Evolutionary conservation across 2,888 invertebrate species (phyloP).

Genomic region (Diarsia mendica): DNA sequence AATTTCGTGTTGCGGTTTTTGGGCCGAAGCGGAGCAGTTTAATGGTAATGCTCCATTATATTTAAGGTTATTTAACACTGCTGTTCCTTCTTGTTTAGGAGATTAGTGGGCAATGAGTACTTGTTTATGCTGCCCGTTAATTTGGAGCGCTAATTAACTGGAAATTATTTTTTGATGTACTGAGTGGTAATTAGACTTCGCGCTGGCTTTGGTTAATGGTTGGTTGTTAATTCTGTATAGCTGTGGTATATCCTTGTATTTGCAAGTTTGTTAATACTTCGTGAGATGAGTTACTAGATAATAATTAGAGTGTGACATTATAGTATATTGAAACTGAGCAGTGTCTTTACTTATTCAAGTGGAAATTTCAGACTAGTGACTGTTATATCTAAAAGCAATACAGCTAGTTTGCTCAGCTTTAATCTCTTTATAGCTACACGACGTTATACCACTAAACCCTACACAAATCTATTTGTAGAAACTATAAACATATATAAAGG

Average conservation of each 20-base stretch:
- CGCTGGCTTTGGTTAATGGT: conserved; percentile 28
- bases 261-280: not conserved
- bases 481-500: conserved; percentile 35
- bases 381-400: not conserved
- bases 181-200: conserved; percentile 28
- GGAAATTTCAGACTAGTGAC: not conserved
- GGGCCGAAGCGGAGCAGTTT: conserved; percentile 70
- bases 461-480: conserved; percentile 23
- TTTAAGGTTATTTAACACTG: conserved; percentile 65
- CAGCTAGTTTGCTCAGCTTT: not conserved
- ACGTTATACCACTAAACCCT: not conserved
- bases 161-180: conserved; percentile 52
- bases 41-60: conserved; percentile 67
- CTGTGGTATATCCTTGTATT: not conserved
- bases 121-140: conserved; percentile 55
- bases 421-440: not conserved
- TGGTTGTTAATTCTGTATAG: conserved; percentile 20
- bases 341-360: not conserved
- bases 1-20: conserved; percentile 79
- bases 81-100: conserved; percentile 62
- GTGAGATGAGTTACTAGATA: not conserved
- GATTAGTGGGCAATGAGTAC: conserved; percentile 59
- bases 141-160: conserved; percentile 45
- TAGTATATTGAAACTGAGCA: not conserved
- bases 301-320: not conserved